These are phyloP conservation scores for Catostomus latipinnis DNA, from an alignment of 2,797 vertebrate genomes.

Conservation along the genomic window DNA sequence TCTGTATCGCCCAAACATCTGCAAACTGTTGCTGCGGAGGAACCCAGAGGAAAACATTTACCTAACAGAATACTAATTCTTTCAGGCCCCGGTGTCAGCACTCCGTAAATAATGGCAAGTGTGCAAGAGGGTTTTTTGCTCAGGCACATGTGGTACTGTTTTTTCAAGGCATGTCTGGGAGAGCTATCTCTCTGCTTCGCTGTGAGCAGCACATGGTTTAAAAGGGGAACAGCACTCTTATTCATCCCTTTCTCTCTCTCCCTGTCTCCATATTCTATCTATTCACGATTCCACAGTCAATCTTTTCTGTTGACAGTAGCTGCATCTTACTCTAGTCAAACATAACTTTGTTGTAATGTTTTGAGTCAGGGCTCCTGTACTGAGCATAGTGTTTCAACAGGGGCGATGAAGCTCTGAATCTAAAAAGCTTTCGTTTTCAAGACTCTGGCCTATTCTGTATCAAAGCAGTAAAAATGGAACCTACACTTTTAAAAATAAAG, in stretches of 20 bases:
- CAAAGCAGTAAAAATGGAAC: too few species aligned
- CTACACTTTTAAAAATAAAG: too few species aligned
- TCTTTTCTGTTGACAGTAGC: conserved; percentile 50
- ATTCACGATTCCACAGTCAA: conserved; percentile 22
- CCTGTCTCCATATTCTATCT: conserved; percentile 38
- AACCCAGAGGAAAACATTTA: conserved; percentile 93
- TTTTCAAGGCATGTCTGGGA: conserved; percentile 71
- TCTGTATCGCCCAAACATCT: conserved; percentile 90
- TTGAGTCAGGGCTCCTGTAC: too few species aligned
- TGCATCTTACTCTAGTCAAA: conserved; percentile 51
- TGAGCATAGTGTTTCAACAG: too few species aligned
- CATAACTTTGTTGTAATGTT: conserved; percentile 38
- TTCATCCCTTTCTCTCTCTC: conserved; percentile 31
- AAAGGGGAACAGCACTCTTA: conserved; percentile 50
- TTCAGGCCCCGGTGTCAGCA: conserved; percentile 89
- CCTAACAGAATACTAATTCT: conserved; percentile 95
- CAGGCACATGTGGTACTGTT: conserved; percentile 74
- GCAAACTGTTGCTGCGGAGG: conserved; percentile 87
- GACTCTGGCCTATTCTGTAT: too few species aligned
- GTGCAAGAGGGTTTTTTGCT: conserved; percentile 70
- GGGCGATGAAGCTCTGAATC: too few species aligned
- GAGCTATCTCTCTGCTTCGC: conserved; percentile 64
- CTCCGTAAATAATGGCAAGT: conserved; percentile 86
- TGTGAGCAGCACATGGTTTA: conserved; percentile 60
- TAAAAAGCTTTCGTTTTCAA: too few species aligned